phyloP scores from a whole-genome alignment of 2,797 vertebrate genomes.

The Hydrocynus forskahlii region DNA sequence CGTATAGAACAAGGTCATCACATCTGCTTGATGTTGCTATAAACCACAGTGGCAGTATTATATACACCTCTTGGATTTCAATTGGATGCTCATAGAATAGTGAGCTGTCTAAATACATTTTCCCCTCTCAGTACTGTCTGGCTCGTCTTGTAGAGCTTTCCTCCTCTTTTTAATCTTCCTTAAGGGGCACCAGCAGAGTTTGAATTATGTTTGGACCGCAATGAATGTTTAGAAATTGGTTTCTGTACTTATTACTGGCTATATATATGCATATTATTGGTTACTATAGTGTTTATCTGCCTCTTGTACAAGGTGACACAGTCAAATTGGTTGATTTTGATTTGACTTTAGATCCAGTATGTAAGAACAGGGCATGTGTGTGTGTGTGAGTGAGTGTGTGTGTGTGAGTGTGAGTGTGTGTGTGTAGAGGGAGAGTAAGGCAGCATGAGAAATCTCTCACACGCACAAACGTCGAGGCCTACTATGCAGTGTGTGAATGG shows the following conservation, averaged over 20 bases:
- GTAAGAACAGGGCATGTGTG: too few relatives aligned
- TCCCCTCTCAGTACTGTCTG: background rate
- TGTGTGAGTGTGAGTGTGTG: too few relatives aligned
- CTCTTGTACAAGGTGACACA: too few relatives aligned
- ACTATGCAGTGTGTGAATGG: too few relatives aligned
- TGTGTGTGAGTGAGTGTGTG: too few relatives aligned
- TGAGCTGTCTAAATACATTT: background rate
- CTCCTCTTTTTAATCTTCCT: background rate
- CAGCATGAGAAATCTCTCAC: too few relatives aligned
- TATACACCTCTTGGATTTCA: background rate
- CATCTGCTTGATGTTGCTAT: slow-evolving; percentile 18
- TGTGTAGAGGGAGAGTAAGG: too few relatives aligned
- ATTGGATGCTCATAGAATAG: background rate
- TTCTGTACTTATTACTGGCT: too few relatives aligned
- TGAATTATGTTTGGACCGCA: background rate
- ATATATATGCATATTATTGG: background rate
- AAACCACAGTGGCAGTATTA: slow-evolving; percentile 27
- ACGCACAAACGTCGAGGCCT: too few relatives aligned
- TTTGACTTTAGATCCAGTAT: too few relatives aligned
- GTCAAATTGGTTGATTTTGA: too few relatives aligned
- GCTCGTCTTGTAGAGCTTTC: background rate
- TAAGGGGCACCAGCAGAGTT: background rate
- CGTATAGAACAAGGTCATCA: slow-evolving; percentile 22
- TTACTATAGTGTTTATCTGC: too few relatives aligned
- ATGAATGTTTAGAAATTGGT: background rate